Percentiles rank a stretch among this genome's conserved stretches.
These are phyloP conservation scores for Bombus affinis DNA, from an alignment of 1,140 invertebrate genomes.

Conservation along the genomic window DNA sequence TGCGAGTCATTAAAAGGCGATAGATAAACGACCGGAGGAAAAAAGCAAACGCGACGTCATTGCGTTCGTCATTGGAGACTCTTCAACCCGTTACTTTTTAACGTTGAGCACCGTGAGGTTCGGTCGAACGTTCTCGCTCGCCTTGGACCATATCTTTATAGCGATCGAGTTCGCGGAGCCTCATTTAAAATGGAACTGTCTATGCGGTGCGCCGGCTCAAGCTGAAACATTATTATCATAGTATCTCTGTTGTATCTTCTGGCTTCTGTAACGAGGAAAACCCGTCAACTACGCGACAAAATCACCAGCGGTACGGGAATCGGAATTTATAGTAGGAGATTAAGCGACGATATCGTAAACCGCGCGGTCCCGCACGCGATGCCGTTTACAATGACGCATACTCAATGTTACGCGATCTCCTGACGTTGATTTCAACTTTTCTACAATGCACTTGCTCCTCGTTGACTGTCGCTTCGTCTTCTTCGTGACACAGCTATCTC, in stretches of 20 bases:
- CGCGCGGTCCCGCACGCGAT: background rate
- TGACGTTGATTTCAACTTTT: background rate
- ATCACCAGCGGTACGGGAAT: background rate
- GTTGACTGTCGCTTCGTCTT: background rate
- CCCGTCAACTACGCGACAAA: too few species aligned
- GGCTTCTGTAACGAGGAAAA: background rate
- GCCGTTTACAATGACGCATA: background rate
- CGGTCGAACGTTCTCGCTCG: slow-evolving; percentile 4
- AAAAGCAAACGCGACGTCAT: background rate
- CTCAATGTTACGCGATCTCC: background rate
- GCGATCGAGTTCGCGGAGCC: slow-evolving; percentile 32
- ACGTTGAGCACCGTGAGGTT: background rate
- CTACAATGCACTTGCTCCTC: background rate
- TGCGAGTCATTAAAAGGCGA: background rate
- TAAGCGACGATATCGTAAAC: background rate
- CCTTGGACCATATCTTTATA: slow-evolving; percentile 30
- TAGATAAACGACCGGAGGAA: background rate
- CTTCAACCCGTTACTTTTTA: slow-evolving; percentile 41
- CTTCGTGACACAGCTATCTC: background rate
- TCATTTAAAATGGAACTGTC: slow-evolving; percentile 38
- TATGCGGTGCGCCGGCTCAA: background rate
- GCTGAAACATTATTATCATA: background rate
- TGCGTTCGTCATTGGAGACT: background rate
- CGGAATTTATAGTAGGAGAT: slow-evolving; percentile 3
- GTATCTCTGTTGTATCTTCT: background rate